Conservation (phyloP, 2,888 invertebrate species). For the Amaurobius ferox region DNA sequence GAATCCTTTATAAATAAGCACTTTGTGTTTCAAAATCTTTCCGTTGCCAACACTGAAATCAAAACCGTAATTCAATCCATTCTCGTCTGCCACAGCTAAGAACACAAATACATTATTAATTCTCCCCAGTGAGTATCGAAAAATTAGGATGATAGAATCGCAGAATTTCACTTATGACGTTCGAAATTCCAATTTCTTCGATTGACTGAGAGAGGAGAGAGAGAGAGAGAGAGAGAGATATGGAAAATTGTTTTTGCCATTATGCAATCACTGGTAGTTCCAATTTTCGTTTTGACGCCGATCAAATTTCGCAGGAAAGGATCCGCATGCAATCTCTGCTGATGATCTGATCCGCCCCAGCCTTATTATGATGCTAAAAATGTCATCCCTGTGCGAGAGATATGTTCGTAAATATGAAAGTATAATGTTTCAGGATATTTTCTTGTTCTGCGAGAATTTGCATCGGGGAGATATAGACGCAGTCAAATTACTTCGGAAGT, state of each 20-base stretch:
- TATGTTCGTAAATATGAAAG: conserved; percentile 15
- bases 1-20: conserved; percentile 6
- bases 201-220: not conserved
- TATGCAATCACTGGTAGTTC: conserved; percentile 12
- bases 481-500: not conserved
- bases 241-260: conserved; percentile 18
- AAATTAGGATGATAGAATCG: conserved; percentile 11
- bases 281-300: conserved; percentile 16
- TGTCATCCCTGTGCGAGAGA: not conserved
- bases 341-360: conserved; percentile 32
- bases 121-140: conserved; percentile 18
- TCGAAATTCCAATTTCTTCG: conserved; percentile 16
- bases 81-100: conserved; percentile 11
- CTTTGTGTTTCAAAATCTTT: conserved; percentile 16
- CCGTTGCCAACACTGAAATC: conserved; percentile 9
- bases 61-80: conserved; percentile 6
- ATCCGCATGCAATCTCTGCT: not conserved
- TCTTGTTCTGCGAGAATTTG: conserved; percentile 1
- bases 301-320: not conserved
- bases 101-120: conserved; percentile 16
- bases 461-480: not conserved
- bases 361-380: conserved; percentile 37
- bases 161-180: conserved; percentile 12
- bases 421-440: conserved; percentile 1
- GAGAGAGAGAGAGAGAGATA: conserved; percentile 2